These are phyloP conservation scores for Coptodon bakossiorum DNA, from an alignment of 2,113 vertebrate genomes.

Conservation along the genomic window DNA sequence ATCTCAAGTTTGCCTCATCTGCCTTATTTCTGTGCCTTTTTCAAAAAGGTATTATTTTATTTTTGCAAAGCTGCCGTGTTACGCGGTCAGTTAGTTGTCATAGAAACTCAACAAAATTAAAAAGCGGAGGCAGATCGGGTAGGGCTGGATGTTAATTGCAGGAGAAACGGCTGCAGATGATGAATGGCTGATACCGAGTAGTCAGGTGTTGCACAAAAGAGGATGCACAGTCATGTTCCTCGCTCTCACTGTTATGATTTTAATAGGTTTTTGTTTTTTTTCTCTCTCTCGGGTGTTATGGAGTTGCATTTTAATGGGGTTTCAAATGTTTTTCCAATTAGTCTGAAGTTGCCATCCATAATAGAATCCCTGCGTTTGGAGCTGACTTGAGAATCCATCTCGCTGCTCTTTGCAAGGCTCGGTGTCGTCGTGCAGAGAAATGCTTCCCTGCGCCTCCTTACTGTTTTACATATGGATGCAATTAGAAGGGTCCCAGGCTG, in stretches of 20 bases:
- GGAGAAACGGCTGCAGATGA: not conserved
- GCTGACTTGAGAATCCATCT: not conserved
- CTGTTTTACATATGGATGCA: constrained; percentile 17
- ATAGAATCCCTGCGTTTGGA: not conserved
- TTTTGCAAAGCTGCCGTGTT: not conserved
- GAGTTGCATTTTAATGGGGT: not conserved
- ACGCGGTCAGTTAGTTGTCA: constrained; percentile 17
- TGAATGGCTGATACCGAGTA: not conserved
- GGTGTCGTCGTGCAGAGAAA: not conserved
- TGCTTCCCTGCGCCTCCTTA: not conserved
- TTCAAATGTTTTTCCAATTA: not conserved
- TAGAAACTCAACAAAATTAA: constrained; percentile 2
- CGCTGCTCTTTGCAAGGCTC: not conserved
- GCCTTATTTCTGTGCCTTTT: not conserved
- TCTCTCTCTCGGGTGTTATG: not conserved
- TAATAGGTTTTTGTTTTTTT: not conserved
- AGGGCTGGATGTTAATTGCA: not conserved
- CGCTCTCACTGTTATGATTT: not conserved
- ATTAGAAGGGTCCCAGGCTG: constrained; percentile 1
- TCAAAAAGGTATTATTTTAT: not conserved
- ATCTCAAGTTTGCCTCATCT: not conserved
- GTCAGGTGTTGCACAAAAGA: not conserved
- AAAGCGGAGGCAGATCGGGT: not conserved
- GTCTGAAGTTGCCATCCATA: not conserved
- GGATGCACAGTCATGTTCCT: not conserved